Percentiles rank a stretch among this genome's conserved stretches.
Evolutionary conservation across 1,140 invertebrate species (phyloP).

Genomic region (Euura saliciscinereae): DNA sequence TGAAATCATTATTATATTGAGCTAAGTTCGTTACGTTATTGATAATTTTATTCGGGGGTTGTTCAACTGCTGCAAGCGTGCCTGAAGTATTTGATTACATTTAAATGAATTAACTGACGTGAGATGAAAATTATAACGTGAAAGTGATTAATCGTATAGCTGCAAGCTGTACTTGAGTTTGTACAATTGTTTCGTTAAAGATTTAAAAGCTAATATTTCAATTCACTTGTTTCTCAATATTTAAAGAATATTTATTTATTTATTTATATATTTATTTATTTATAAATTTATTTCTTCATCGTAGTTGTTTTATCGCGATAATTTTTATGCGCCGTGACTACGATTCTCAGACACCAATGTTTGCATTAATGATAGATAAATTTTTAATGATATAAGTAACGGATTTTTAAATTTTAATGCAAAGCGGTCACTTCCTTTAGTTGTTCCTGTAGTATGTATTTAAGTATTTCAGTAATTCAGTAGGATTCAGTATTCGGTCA

Average conservation of each 20-base stretch:
- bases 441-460: background rate
- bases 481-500: background rate
- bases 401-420: background rate
- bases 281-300: background rate
- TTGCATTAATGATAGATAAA: background rate
- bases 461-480: background rate
- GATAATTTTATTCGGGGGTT: background rate
- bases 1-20: background rate
- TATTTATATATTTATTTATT: background rate
- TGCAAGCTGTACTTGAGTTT: too few relatives aligned
- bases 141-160: background rate
- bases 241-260: background rate
- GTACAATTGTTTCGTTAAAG: too few relatives aligned
- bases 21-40: constrained; percentile 6
- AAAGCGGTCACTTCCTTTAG: constrained; percentile 5
- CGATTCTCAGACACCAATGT: background rate
- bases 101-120: constrained; percentile 9
- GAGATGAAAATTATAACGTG: background rate
- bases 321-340: background rate
- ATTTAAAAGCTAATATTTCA: background rate
- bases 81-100: constrained; percentile 10
- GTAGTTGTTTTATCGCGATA: background rate
- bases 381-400: background rate
- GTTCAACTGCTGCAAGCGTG: constrained; percentile 10
- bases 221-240: background rate